These are phyloP conservation scores for Gila orcuttii DNA, from an alignment of 2,113 vertebrate genomes.

Conservation along the genomic window DNA sequence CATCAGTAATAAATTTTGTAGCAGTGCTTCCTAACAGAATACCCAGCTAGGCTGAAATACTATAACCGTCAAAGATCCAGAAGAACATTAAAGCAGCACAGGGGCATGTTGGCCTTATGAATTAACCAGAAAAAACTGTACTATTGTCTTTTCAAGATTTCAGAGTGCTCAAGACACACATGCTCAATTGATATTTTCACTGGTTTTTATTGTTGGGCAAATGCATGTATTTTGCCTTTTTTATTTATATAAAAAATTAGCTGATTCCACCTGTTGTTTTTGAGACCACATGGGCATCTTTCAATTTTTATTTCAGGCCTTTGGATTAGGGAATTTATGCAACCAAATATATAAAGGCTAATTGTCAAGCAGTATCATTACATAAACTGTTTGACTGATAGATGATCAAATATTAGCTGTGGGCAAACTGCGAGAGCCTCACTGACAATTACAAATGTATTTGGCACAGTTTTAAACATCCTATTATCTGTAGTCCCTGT, in stretches of 20 bases:
- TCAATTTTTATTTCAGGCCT: not conserved
- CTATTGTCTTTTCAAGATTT: not conserved
- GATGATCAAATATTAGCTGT: constrained; percentile 4
- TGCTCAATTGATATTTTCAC: not conserved
- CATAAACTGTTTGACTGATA: not conserved
- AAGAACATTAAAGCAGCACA: not conserved
- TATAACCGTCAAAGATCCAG: not conserved
- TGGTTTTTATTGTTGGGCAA: not conserved
- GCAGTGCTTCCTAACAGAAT: not conserved
- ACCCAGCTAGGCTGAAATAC: not conserved
- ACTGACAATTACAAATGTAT: not conserved
- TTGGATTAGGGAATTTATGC: not conserved
- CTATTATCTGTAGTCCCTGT: not conserved
- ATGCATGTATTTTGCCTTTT: not conserved
- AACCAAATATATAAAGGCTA: not conserved
- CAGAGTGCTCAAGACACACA: not conserved
- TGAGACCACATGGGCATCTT: not conserved
- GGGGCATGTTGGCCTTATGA: not conserved
- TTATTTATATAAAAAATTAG: not conserved
- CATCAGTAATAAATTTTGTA: not conserved
- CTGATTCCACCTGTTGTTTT: not conserved
- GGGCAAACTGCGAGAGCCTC: not conserved
- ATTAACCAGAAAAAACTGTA: not conserved
- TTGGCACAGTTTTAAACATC: not conserved
- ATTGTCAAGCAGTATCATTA: constrained; percentile 16